Conservation (phyloP, 2,797 vertebrate genomes). For the Sciurus vulgaris region DNA sequence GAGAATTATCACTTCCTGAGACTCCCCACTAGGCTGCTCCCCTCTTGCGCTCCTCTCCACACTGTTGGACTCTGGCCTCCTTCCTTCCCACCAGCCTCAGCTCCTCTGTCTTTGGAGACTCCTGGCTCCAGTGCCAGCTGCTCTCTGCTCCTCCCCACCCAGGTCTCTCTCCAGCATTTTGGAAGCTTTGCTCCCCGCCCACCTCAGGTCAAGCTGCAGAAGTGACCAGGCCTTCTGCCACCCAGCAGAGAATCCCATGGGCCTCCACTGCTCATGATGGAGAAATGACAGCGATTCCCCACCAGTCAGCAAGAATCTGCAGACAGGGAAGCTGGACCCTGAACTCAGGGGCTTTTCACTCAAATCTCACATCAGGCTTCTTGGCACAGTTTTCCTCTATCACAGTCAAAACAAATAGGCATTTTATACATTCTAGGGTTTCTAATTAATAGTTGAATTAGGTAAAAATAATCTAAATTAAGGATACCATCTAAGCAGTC, state of each 20-base stretch:
- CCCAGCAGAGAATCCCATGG: neutral
- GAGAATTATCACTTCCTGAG: neutral
- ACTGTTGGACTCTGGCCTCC: neutral
- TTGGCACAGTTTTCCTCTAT: neutral
- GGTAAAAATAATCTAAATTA: neutral
- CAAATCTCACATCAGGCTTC: neutral
- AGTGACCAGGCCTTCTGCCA: neutral
- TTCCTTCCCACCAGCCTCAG: neutral
- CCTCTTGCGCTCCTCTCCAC: neutral
- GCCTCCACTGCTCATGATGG: neutral
- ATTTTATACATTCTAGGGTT: neutral
- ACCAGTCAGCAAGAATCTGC: neutral
- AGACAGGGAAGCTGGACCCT: neutral
- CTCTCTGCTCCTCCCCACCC: neutral
- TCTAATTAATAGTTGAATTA: neutral
- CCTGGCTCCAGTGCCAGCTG: too few relatives aligned
- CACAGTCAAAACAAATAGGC: neutral
- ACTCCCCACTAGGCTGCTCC: neutral
- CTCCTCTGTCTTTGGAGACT: neutral
- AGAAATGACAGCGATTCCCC: constrained; percentile 14
- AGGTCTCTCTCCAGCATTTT: neutral
- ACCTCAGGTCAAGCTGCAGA: neutral
- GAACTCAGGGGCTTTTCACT: neutral
- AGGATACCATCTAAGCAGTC: neutral
- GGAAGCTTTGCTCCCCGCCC: neutral